Evolutionary conservation across 2,797 vertebrate genomes (phyloP), one percentile per base, ranked within the genome.

Genomic region (Lacerta agilis): DNA sequence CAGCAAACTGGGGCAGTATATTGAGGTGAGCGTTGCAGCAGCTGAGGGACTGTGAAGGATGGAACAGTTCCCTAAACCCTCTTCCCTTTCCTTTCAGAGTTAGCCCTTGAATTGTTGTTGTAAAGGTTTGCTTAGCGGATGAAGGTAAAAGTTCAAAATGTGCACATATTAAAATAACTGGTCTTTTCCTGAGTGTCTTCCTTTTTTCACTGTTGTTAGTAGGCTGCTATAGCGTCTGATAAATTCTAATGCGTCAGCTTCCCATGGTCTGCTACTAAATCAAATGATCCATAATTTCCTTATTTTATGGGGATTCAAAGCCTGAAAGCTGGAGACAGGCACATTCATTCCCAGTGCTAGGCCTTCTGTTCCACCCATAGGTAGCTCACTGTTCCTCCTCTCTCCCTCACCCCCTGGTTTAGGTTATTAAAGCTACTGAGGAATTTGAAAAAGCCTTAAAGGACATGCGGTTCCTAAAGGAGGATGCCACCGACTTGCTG

Each of bases 371-470:
- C 13, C 17, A 33, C 20, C 36, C 29, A 17, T 18, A 1, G 43
- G n/a, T 8, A 5, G 1, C 17, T 27, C 38, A 2, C 29, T 79
- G n/a, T 72, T 73, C 18, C 90, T 1, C 72, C 18, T 38, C 72
- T 18, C 29, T 6, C 18, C 83, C 66, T 8, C 1, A 25, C 15
- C 20, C 18, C 8, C 7, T 66, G 66, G 92, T 5, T 11, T 61
- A 99, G 99, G 98, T 99, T 72, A 99, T 99, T 86, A 97, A 97
- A 43, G 97, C 98, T 87, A 99, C 98, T 0, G 98, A 98, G 92
- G 97, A 98, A 38, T 99, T 99, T 95, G 99, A 99, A 95, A 96
- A 95, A 72, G 94, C 97, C 86, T 93, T 99, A 86, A 98, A 98
- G 93, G 95, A 97, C 71, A 98, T 99, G 98, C 96, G 94, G 41